These are phyloP conservation scores for Crenuchus spilurus DNA, from an alignment of 2,797 vertebrate genomes.

Conservation along the genomic window DNA sequence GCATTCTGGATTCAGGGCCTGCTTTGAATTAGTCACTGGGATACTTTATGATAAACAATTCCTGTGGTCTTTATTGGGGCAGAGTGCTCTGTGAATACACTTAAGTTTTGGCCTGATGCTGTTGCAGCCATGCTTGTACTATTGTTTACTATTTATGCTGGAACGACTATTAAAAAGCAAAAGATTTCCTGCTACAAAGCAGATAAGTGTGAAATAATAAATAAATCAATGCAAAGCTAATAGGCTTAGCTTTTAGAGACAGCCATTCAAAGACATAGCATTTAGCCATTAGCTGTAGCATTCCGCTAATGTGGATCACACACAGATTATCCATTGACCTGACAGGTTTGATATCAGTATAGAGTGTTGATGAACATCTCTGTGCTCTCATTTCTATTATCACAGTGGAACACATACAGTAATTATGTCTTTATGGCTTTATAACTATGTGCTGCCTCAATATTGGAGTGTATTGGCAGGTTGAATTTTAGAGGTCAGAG, in stretches of 20 bases:
- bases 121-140: not conserved
- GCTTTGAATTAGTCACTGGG: conserved; percentile 86
- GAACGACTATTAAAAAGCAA: not conserved
- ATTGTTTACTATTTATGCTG: not conserved
- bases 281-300: no score
- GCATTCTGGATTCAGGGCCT: conserved; percentile 80
- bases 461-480: not conserved
- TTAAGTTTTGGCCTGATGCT: conserved; percentile 3
- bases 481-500: conserved; percentile 31
- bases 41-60: conserved; percentile 87
- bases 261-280: no score
- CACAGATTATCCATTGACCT: no score
- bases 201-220: not conserved
- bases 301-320: no score
- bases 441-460: not conserved
- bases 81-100: conserved; percentile 59
- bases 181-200: not conserved
- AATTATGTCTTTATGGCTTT: not conserved
- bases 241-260: not conserved
- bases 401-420: not conserved
- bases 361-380: not conserved
- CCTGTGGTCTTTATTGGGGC: conserved; percentile 82
- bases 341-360: not conserved
- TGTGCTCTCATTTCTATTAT: not conserved
- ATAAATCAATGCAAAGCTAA: not conserved